Base-by-base conservation (phyloP, 2,113 vertebrate genomes). In the Atlantisia rogersi region DNA sequence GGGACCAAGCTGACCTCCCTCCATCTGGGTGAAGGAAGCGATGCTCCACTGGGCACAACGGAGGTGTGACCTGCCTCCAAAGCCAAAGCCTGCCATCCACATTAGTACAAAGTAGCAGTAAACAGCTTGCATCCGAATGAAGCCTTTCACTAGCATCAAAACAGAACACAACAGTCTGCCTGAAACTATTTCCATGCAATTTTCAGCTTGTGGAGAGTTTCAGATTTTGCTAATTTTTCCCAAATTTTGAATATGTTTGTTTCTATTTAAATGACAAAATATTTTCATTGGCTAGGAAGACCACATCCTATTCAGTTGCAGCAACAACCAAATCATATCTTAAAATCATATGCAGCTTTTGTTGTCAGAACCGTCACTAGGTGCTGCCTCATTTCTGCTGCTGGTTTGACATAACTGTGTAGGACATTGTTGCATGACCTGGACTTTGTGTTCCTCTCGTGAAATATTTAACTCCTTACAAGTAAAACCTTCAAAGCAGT, bases 1-100 rank as follows among this genome's bases (percentile, higher is more conserved):
- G 1, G 42, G 24, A 9, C 18, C 2, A 16, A 65, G 25, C 56
- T 86, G 32, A 14, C 16, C 12, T 60, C 9, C 15, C 19, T n/a
- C 31, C 26, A 1, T 7, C 7, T 1, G 35, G 25, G 12, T 0
- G 5, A 73, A 18, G 48, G 22, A 48, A 18, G 16, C 60, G 37
- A 70, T 3, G 3, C 4, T 70, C 24, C 14, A 11, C 11, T 0
- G 4, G 62, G 31, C 15, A 37, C 5, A 25, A 37, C 0, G 1
- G 9, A 26, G 56, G 28, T 71, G 4, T 35, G 1, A 7, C 6
- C 18, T 68, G 28, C 28, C 35, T 75, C 52, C 69, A 85, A 59
- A 79, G 28, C 46, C 65, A 85, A 63, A 79, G 25, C 7, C 52
- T n/a, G 56, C 31, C 11, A 12, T 87, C 8, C 7, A 5, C 8